Base-by-base conservation (phyloP, 2,888 invertebrate genomes). In the Leptopilina myrica region DNA sequence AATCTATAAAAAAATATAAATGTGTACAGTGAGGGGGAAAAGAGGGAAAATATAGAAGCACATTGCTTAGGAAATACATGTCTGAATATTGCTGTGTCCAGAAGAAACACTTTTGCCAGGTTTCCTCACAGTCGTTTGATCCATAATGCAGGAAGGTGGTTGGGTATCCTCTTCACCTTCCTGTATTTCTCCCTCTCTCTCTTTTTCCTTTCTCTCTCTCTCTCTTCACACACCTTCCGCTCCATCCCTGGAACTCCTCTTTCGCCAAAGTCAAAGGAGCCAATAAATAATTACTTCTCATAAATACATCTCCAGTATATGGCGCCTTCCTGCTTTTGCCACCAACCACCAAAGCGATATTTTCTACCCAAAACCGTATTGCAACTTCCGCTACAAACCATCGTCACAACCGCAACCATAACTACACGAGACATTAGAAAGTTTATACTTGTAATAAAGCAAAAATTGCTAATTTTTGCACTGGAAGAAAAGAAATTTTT, bases 271-370 rank as follows among this genome's bases (percentile, higher is more conserved):
- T 82, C 79, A 78, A 81, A 82, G 79, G 82, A 79, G 76, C 79
- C 80, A 79, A 82, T 85, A 82, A 84, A 84, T 85, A 83, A 85
- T 84, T 80, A 81, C 80, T 76, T n/a, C 69, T 80, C 77, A 77
- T 81, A 82, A 82, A 82, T 82, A 83, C 75, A 69, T 73, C 66
- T 20, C 64, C 67, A 67, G 78, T 78, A 65, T 80, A 69, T 43
- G 67, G 67, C 80, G 65, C 53, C 66, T 77, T 77, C 77, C 65
- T 56, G 77, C 66, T 69, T 67, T 69, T 62, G 56, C 46, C 59
- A 33, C 33, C 62, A 56, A 64, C 76, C 20, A 20, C 20, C 11
- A 43, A 49, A 5, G 59, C 76, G 26, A 62, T 64, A 49, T 26
- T 64, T 11, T 64, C 20, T 26, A 76, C 64, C 15, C 26, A 46